A percentile compares a stretch with the other conserved stretches of the same genome.
phyloP scores from a whole-genome alignment of 2,113 vertebrate species.

The Verasper variegatus region DNA sequence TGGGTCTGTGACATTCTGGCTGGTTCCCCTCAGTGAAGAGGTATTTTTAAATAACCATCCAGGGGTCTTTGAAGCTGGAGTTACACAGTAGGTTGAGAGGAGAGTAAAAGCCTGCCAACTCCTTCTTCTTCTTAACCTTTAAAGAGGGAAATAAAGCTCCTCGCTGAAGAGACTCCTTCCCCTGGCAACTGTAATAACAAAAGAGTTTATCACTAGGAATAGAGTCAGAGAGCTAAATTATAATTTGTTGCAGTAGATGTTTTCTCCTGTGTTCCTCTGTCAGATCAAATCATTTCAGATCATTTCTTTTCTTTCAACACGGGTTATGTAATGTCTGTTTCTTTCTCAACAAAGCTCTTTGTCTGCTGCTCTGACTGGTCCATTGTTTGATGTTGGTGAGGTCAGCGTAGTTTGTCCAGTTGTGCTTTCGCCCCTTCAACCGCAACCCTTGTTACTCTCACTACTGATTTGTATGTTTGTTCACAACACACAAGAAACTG shows the following conservation, averaged over 20 bases:
- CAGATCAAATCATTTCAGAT: no score
- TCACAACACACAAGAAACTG: conserved; percentile 28
- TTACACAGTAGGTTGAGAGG: conserved; percentile 41
- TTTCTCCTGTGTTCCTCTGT: conserved; percentile 4
- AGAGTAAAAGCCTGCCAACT: conserved; percentile 6
- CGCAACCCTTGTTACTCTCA: neutral
- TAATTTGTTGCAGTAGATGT: neutral
- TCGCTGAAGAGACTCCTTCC: conserved; percentile 11
- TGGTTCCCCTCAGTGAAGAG: conserved; percentile 35
- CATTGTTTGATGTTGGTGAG: conserved; percentile 72
- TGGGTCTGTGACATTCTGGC: conserved; percentile 50
- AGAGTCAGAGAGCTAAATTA: neutral
- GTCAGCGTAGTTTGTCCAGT: conserved; percentile 64
- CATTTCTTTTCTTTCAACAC: conserved; percentile 24
- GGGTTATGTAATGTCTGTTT: conserved; percentile 54
- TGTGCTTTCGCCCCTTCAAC: conserved; percentile 21
- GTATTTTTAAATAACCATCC: conserved; percentile 67
- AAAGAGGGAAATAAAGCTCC: conserved; percentile 24
- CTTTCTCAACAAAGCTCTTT: conserved; percentile 67
- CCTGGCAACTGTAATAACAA: conserved; percentile 9
- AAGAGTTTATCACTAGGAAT: neutral
- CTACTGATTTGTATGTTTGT: conserved; percentile 33
- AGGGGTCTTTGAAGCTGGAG: conserved; percentile 53
- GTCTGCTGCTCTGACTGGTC: conserved; percentile 54
- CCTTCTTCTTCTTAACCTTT: conserved; percentile 10